Evolutionary conservation across 1,140 invertebrate species (phyloP), one percentile per base, ranked within the genome.

Genomic region (Drosophila repleta): DNA sequence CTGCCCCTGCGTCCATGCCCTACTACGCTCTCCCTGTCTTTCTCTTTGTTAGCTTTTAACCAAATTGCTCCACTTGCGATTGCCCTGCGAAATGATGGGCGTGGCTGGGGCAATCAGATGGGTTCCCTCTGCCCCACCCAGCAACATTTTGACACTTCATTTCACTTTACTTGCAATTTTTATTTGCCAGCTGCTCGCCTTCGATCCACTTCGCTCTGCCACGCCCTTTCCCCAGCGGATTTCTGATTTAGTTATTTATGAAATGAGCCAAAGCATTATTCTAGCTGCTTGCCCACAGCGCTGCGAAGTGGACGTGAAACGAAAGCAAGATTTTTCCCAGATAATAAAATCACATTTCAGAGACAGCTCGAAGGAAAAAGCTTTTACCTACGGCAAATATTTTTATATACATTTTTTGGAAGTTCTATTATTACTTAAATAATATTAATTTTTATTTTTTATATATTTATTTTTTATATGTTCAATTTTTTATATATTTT

Each of bases 81-180:
- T 69, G 53, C 39, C 45, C 35, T 29, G 45, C 73, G 53, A 39
- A n/a, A 20, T 29, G 37, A 57, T 17, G 66, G 78, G 73, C 57
- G 56, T 77, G 58, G 45, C 53, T 7, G 41, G 6, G 17, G 11
- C 46, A 49, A 64, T 26, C 43, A 39, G 32, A 29, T 65, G 20
- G 53, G 37, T 49, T 55, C 71, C 39, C 57, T 56, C n/a, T 48
- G 60, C 67, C 68, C 48, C 62, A 64, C 65, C 64, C 63, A 74
- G 45, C 64, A 61, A 60, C 64, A 61, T 80, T 85, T 84, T 84
- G 81, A 87, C 81, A 84, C 81, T 87, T 66, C 74, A 87, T 84
- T 84, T 87, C 74, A 81, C 72, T 85, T 77, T 46, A 71, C 52
- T 77, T 68, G 69, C 65, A 74, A 56, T 57, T 80, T 66, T 74